These are phyloP conservation scores for Polypterus senegalus DNA, from an alignment of 2,113 vertebrate genomes.

Conservation along the genomic window DNA sequence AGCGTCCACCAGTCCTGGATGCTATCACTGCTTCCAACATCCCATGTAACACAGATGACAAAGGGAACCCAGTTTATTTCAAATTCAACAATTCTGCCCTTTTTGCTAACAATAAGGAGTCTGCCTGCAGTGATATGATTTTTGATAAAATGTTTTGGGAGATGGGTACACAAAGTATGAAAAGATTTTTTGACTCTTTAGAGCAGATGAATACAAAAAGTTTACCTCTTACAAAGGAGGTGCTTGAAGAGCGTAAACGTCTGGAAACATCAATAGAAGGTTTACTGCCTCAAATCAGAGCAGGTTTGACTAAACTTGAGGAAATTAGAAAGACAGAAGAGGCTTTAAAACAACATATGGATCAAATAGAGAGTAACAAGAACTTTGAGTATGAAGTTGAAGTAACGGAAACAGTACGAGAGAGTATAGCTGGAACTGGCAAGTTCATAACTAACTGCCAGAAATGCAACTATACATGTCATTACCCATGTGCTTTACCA, in stretches of 20 bases:
- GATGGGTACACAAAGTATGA: slow-evolving; percentile 6
- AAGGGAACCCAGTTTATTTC: slow-evolving; percentile 4
- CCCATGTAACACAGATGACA: no score
- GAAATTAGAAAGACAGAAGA: background rate
- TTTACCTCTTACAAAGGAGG: slow-evolving; percentile 11
- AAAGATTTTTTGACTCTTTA: background rate
- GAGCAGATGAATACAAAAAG: background rate
- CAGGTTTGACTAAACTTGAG: background rate
- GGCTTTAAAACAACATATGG: slow-evolving; percentile 1
- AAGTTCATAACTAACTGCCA: slow-evolving; percentile 1
- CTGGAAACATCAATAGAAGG: slow-evolving; percentile 5
- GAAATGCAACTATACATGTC: slow-evolving; percentile 2
- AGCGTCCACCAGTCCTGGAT: no score
- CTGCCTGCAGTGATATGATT: background rate
- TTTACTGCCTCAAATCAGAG: background rate
- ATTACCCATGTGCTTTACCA: background rate
- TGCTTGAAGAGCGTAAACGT: slow-evolving; percentile 6
- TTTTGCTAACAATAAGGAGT: no score
- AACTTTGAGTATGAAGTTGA: slow-evolving; percentile 12
- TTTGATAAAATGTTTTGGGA: slow-evolving; percentile 8
- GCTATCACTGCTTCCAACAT: no score
- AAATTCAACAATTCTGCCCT: slow-evolving; percentile 16
- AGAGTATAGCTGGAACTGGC: background rate
- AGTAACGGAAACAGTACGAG: background rate
- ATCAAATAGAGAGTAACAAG: slow-evolving; percentile 9